phyloP scores from a whole-genome alignment of 2,113 vertebrate species.

The Aix galericulata region DNA sequence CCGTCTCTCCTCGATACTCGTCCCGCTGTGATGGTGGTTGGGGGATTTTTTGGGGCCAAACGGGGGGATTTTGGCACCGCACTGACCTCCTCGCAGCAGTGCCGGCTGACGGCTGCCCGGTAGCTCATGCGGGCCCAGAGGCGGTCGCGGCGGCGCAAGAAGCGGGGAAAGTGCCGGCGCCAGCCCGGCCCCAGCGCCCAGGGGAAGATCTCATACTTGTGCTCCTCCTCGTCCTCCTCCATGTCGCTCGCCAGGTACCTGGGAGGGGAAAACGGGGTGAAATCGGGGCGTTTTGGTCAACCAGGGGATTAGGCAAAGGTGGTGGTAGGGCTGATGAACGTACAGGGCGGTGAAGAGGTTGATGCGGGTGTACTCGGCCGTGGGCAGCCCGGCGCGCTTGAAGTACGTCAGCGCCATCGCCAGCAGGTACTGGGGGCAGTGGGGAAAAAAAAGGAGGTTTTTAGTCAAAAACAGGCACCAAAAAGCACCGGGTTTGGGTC shows the following conservation, averaged over 20 bases:
- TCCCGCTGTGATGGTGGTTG: no score
- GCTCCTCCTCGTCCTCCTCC: constrained; percentile 74
- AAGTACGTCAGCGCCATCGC: constrained; percentile 69
- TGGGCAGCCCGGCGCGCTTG: constrained; percentile 12
- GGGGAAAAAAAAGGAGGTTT: rapidly evolving
- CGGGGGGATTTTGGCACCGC: rapidly evolving
- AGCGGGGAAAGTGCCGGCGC: not conserved
- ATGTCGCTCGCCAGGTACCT: constrained; percentile 77
- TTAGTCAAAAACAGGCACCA: not conserved
- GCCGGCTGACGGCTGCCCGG: constrained; percentile 52
- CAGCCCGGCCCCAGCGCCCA: constrained; percentile 64
- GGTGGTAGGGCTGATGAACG: not conserved
- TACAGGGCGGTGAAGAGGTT: constrained; percentile 67
- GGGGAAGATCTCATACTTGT: constrained; percentile 69
- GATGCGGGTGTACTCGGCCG: constrained; percentile 51
- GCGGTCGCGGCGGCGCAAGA: constrained; percentile 49
- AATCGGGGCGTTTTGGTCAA: not conserved
- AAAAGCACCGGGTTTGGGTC: rapidly evolving
- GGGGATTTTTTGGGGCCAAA: not conserved
- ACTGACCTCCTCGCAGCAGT: constrained; percentile 70
- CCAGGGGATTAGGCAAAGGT: no score
- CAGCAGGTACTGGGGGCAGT: constrained; percentile 66
- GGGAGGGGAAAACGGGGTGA: not conserved
- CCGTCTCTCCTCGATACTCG: no score
- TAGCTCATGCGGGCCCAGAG: constrained; percentile 72